These are phyloP conservation scores for Aleiodes alternator DNA, from an alignment of 2,888 invertebrate species.

Conservation along the genomic window DNA sequence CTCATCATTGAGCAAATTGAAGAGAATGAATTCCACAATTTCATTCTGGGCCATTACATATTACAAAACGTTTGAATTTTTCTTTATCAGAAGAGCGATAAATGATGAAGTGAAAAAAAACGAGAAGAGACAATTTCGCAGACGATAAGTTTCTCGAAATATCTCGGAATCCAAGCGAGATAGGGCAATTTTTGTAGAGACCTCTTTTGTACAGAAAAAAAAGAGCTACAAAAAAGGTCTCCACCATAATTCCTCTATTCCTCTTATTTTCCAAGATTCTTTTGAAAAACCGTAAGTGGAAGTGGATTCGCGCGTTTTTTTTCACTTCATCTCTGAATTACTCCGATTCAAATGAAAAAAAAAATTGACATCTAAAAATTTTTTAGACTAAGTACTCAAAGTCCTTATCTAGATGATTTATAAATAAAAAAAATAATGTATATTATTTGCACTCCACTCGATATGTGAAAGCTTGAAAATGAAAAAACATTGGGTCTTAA, in stretches of 20 bases:
- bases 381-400: slow-evolving; percentile 40
- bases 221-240: no score
- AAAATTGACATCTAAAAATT: no score
- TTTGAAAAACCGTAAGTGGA: slow-evolving; percentile 48
- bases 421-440: slow-evolving; percentile 22
- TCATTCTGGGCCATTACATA: not conserved
- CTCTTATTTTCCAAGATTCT: slow-evolving; percentile 43
- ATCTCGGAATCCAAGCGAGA: no score
- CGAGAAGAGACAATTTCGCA: no score
- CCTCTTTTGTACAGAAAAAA: no score
- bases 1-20: not conserved
- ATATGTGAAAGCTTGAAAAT: slow-evolving; percentile 21
- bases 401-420: slow-evolving; percentile 36
- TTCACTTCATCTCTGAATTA: not conserved
- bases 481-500: slow-evolving; percentile 43
- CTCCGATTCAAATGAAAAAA: slow-evolving; percentile 6
- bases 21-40: not conserved
- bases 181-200: no score
- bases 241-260: slow-evolving; percentile 34
- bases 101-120: no score
- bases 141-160: no score
- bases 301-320: no score
- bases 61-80: slow-evolving; percentile 22
- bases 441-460: slow-evolving; percentile 37
- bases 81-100: slow-evolving; percentile 17